A percentile compares a stretch with the other conserved stretches of the same genome.
phyloP scores from a whole-genome alignment of 1,140 invertebrate species.

The Orius laevigatus region DNA sequence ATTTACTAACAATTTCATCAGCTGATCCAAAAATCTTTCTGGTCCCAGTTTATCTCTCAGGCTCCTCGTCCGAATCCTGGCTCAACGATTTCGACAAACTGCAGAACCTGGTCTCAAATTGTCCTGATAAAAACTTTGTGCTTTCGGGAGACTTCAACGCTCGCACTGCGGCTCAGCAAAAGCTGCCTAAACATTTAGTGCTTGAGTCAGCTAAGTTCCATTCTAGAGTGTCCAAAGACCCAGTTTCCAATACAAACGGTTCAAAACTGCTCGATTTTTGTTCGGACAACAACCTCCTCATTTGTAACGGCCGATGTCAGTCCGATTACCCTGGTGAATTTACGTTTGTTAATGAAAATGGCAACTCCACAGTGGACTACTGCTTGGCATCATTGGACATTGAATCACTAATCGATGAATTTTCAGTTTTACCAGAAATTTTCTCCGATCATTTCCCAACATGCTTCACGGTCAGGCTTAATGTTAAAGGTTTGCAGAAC shows the following conservation, averaged over 20 bases:
- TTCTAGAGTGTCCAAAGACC: neutral
- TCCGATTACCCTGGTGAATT: neutral
- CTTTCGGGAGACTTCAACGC: too few relatives aligned
- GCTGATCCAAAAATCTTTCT: too few relatives aligned
- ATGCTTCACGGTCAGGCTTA: neutral
- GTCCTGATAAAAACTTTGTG: too few relatives aligned
- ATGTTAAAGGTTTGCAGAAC: neutral
- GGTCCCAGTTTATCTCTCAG: too few relatives aligned
- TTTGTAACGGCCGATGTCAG: neutral
- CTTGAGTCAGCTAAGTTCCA: neutral
- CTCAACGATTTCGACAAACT: too few relatives aligned
- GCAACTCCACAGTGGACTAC: neutral
- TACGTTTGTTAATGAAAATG: conserved; percentile 6
- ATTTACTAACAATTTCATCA: too few relatives aligned
- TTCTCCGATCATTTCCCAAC: neutral
- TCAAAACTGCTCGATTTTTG: neutral
- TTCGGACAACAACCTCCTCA: neutral
- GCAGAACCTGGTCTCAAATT: too few relatives aligned
- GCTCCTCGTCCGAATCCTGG: too few relatives aligned
- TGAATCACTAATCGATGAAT: neutral
- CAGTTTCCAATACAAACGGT: neutral
- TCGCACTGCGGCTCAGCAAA: too few relatives aligned
- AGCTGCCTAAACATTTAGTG: too few relatives aligned
- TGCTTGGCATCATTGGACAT: neutral
- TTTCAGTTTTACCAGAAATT: neutral